phyloP scores from a whole-genome alignment of 2,888 invertebrate species.

The Xanthorhoe designata region DNA sequence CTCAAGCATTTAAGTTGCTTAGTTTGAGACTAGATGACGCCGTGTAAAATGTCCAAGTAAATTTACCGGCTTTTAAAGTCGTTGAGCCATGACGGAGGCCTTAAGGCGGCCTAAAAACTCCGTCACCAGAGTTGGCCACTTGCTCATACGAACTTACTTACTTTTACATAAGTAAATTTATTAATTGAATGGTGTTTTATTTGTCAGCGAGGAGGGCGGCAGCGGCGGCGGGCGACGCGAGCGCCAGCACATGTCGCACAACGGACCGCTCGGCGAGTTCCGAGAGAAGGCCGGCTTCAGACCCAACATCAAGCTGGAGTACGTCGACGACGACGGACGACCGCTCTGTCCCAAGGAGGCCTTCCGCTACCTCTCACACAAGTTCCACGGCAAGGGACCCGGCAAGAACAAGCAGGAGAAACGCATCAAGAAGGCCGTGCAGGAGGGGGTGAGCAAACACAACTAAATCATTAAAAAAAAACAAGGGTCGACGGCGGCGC shows the following conservation, averaged over 20 bases:
- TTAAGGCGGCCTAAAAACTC: too few species aligned
- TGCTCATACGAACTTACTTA: too few species aligned
- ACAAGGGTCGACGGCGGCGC: too few species aligned
- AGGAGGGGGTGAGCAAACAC: constrained; percentile 90
- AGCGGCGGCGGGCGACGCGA: constrained; percentile 85
- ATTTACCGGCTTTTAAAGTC: too few species aligned
- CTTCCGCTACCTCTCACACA: constrained; percentile 97
- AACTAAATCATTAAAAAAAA: neutral
- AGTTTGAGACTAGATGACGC: too few species aligned
- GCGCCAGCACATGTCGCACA: constrained; percentile 20
- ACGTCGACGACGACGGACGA: constrained; percentile 98
- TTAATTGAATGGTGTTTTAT: neutral
- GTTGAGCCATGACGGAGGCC: too few species aligned
- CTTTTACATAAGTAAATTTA: too few species aligned
- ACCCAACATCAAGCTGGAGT: constrained; percentile 97
- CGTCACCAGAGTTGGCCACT: too few species aligned
- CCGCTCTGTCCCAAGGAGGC: constrained; percentile 98
- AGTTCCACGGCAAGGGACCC: constrained; percentile 99
- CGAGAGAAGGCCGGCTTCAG: constrained; percentile 96
- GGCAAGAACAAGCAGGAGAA: constrained; percentile 99
- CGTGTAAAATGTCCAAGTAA: too few species aligned
- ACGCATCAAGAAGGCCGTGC: constrained; percentile 96
- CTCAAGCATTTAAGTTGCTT: too few species aligned
- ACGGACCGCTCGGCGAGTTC: constrained; percentile 95
- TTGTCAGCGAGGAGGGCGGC: constrained; percentile 90